These are phyloP conservation scores for Crocallis elinguaria DNA, from an alignment of 2,888 invertebrate species.

Conservation along the genomic window DNA sequence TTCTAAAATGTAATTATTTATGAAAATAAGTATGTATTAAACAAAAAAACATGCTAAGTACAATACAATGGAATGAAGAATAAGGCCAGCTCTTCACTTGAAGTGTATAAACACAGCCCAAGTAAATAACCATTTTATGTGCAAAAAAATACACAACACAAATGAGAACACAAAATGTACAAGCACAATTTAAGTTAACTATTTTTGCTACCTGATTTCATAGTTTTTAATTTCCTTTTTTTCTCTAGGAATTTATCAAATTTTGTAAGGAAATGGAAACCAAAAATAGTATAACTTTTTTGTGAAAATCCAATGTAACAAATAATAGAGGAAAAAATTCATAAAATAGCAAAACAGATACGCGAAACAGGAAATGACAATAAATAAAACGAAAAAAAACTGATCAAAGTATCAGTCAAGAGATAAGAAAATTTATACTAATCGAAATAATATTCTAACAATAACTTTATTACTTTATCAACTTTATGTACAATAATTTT, in stretches of 20 bases:
- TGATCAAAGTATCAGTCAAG: slow-evolving; percentile 1
- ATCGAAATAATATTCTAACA: not conserved
- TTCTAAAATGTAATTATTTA: not conserved
- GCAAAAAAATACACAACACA: not conserved
- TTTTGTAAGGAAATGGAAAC: not conserved
- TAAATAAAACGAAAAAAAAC: slow-evolving; percentile 6
- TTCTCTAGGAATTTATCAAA: too few species aligned
- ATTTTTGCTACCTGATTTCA: too few species aligned
- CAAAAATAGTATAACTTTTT: not conserved
- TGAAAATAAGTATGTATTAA: not conserved
- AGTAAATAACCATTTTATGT: not conserved
- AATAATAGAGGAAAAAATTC: not conserved
- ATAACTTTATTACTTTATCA: not conserved
- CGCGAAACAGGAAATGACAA: not conserved
- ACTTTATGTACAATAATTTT: slow-evolving; percentile 8
- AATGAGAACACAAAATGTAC: not conserved
- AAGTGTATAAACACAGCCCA: too few species aligned
- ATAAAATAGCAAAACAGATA: not conserved
- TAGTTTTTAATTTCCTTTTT: too few species aligned
- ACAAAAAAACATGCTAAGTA: not conserved
- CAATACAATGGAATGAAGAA: not conserved
- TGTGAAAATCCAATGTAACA: not conserved
- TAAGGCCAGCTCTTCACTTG: too few species aligned
- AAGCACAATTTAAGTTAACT: too few species aligned
- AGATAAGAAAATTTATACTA: slow-evolving; percentile 6